Evolutionary conservation across 2,113 vertebrate genomes (phyloP), one percentile per base, ranked within the genome.

Genomic region (Marcusenius ussheri): DNA sequence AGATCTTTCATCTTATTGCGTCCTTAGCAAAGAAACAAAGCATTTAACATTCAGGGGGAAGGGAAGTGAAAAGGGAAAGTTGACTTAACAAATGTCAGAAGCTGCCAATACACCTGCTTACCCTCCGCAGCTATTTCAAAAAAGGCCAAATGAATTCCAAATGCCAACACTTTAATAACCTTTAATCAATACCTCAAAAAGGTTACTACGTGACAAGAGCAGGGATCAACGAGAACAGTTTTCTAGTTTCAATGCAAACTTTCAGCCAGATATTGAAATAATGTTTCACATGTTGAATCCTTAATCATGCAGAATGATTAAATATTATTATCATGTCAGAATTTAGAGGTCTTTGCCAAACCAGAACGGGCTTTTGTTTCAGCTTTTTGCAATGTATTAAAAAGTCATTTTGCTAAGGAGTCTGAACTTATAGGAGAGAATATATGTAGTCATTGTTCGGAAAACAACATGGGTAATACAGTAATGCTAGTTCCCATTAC

Each of bases 61-160:
- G 45, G 89, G 56, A 24, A 87, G 66, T 19, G 31, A 53, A 86
- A 90, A 90, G 35, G 89, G 83, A 21, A 87, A 70, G 85, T 87
- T 90, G 89, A 90, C 83, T 87, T 77, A 90, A 87, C 50, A 90
- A 90, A 90, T 90, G 89, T 87, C 89, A 90, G 46, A 46, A 47
- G 84, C 89, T 77, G 89, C 89, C 89, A 87, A 74, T 87, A 90
- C 80, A 90, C 89, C 89, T 90, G 85, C 46, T 77, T 50, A 51
- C n/a, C 58, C 45, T 87, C 83, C 10, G 31, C 58, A 42, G 83
- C 84, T 17, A 17, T 50, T 50, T 31, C 17, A 50, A 46, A 90
- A 86, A 90, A 51, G 83, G 80, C 80, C n/a, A 66, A 58, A 85
- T 13, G 9, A n/a, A 49, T 85, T 66, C 53, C 31, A 90, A 86